phyloP scores from a whole-genome alignment of 1,140 invertebrate genomes.

The Calephelis nemesis region DNA sequence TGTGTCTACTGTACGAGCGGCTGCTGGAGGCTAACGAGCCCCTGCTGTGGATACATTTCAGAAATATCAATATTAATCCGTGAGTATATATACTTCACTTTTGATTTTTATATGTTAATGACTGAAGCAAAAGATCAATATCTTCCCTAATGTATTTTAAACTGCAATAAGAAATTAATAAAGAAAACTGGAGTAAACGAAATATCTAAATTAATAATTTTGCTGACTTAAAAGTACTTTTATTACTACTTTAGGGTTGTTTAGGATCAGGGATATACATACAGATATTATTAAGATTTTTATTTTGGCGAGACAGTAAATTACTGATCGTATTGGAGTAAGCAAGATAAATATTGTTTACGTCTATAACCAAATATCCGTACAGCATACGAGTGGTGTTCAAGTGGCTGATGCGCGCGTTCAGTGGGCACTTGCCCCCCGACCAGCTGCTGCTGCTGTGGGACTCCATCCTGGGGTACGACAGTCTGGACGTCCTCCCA shows the following conservation, averaged over 20 bases:
- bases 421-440: constrained; percentile 94
- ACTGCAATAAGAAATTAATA: no score
- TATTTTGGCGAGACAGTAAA: no score
- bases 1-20: constrained; percentile 93
- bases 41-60: constrained; percentile 93
- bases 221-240: no score
- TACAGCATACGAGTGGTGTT: constrained; percentile 91
- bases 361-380: constrained; percentile 6
- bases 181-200: no score
- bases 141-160: no score
- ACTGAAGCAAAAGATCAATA: no score
- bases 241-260: no score
- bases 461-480: constrained; percentile 95
- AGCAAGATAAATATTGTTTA: neutral
- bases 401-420: constrained; percentile 97
- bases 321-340: neutral
- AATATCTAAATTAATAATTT: no score
- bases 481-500: constrained; percentile 93
- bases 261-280: no score
- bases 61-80: constrained; percentile 93
- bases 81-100: constrained; percentile 79
- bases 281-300: no score
- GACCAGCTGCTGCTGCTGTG: constrained; percentile 95
- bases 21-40: constrained; percentile 95
- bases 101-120: no score